Evolutionary conservation across 2,113 vertebrate genomes (phyloP), one percentile per base, ranked within the genome.

Genomic region (Bagarius yarrelli): DNA sequence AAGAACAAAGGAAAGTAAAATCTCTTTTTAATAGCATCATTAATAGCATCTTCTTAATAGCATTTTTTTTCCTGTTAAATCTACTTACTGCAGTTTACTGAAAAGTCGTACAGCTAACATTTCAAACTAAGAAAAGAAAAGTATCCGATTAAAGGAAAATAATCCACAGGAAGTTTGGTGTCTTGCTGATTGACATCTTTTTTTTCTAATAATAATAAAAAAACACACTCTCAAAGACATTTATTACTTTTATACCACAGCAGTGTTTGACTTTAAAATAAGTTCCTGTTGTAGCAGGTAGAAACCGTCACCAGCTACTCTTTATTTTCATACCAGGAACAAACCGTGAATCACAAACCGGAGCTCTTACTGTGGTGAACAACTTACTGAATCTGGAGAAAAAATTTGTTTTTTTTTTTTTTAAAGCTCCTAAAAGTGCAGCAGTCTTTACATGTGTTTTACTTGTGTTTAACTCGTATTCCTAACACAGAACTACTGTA

Each of bases 1-100:
- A n/a, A 5, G 50, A 52, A 23, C 30, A 40, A 78, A 40, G 53
- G 67, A 79, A 55, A 40, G 32, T 16, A 50, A 77, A 73, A 53
- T 11, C 4, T 19, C 40, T 47, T 8, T 57, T 14, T 79, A 27
- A 67, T 57, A 2, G 12, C 66, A 79, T 32, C 36, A 23, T 27
- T 71, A 34, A 23, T 69, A n/a, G n/a, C 67, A 83, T 83, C 66
- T 53, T 40, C 36, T 8, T 21, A 76, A 6, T 11, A 8, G 8
- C 3, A 8, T 8, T 40, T 8, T 4, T 40, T 40, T 40, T 40
- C 8, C 8, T 4, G 36, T 40, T 8, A 40, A 40, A 40, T 40
- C 8, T 8, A 40, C 8, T 8, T 74, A n/a, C 72, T 77, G 61
- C 1, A 23, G 60, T 67, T 67, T 53, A 14, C 50, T 25, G 13